A percentile compares a stretch with the other conserved stretches of the same genome.
Evolutionary conservation across 2,888 invertebrate species (phyloP).

Genomic region (Parnassius orleans): DNA sequence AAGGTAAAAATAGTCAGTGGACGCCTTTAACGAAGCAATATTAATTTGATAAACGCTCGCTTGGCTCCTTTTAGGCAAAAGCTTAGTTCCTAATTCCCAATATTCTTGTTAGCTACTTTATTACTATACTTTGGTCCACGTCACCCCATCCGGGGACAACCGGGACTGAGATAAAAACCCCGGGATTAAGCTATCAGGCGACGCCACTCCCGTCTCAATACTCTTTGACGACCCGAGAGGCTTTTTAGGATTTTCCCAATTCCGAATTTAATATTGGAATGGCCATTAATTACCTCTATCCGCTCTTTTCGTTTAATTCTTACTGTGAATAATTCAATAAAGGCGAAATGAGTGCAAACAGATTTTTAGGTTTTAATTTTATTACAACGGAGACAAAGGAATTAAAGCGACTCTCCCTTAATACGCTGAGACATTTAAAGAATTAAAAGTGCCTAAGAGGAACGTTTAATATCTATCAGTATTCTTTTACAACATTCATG

Average conservation of each 20-base stretch:
- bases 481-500: neutral
- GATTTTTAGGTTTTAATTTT: constrained; percentile 22
- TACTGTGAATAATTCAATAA: constrained; percentile 25
- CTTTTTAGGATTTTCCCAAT: constrained; percentile 34
- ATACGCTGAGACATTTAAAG: constrained; percentile 11
- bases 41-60: constrained; percentile 11
- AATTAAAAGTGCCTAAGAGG: constrained; percentile 9
- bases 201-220: constrained; percentile 39
- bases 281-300: constrained; percentile 25
- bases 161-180: constrained; percentile 47
- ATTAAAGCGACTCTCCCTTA: constrained; percentile 14
- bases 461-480: neutral
- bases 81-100: constrained; percentile 25
- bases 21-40: constrained; percentile 1
- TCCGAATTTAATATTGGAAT: constrained; percentile 30
- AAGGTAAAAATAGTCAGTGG: neutral
- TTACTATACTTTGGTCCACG: constrained; percentile 20
- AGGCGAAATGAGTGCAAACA: constrained; percentile 22
- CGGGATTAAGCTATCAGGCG: constrained; percentile 56
- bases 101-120: constrained; percentile 22
- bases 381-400: constrained; percentile 19
- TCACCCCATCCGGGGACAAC: constrained; percentile 27
- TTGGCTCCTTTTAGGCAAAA: constrained; percentile 5
- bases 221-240: constrained; percentile 42
- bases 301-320: constrained; percentile 18